A percentile compares a stretch with the other conserved stretches of the same genome.
These are phyloP conservation scores for Sciaenops ocellatus DNA, from an alignment of 2,797 vertebrate genomes.

Conservation along the genomic window DNA sequence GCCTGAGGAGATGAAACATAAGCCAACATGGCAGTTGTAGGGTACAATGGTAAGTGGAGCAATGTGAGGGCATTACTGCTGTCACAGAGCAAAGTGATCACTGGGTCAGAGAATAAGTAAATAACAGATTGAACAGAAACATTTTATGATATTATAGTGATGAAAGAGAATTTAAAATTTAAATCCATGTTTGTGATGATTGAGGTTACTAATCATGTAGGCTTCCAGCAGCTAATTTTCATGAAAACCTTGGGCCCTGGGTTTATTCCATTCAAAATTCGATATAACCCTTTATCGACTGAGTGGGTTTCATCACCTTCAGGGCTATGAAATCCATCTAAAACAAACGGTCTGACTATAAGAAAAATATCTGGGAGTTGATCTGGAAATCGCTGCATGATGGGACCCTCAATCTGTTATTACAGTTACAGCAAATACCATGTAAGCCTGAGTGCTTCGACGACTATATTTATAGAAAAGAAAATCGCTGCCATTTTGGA, in stretches of 20 bases:
- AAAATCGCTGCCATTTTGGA: conserved; percentile 43
- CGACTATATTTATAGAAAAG: conserved; percentile 48
- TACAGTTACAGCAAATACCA: conserved; percentile 44
- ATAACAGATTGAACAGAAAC: conserved; percentile 18
- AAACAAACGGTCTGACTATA: conserved; percentile 5
- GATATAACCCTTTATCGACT: background rate
- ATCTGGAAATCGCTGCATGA: conserved; percentile 25
- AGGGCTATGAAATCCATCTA: conserved; percentile 29
- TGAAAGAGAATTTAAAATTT: background rate
- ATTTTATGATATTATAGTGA: background rate
- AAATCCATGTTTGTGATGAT: background rate
- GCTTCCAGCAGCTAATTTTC: background rate
- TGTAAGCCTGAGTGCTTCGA: conserved; percentile 17
- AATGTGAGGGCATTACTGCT: conserved; percentile 30
- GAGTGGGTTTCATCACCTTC: conserved; percentile 25
- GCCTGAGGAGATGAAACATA: conserved; percentile 47
- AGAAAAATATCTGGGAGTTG: conserved; percentile 15
- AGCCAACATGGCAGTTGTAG: conserved; percentile 46
- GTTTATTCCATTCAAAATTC: conserved; percentile 4
- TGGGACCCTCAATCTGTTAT: conserved; percentile 53
- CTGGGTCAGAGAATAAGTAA: conserved; percentile 34
- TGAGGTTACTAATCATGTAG: background rate
- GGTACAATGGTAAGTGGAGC: conserved; percentile 51
- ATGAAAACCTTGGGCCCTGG: background rate
- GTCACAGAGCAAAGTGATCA: conserved; percentile 21